Percentiles rank a stretch among this genome's conserved stretches.
phyloP scores from a whole-genome alignment of 2,113 vertebrate species.

The Nanorana parkeri region DNA sequence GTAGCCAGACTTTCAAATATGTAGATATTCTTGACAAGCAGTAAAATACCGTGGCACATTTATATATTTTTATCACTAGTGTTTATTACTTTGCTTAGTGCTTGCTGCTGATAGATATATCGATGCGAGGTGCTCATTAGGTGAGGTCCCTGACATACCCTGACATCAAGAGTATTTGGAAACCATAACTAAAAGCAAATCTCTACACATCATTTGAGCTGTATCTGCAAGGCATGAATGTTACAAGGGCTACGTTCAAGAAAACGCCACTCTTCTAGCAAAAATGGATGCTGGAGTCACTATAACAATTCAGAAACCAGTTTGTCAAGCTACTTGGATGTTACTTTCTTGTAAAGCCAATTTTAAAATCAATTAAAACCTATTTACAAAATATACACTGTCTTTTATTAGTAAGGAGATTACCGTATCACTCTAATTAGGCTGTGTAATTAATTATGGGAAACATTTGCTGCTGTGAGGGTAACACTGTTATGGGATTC shows the following conservation, averaged over 20 bases:
- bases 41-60: no score
- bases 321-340: constrained; percentile 24
- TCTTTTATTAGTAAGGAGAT: background rate
- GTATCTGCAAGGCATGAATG: constrained; percentile 87
- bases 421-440: background rate
- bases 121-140: no score
- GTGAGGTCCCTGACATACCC: no score
- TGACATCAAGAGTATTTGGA: constrained; percentile 87
- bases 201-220: constrained; percentile 85
- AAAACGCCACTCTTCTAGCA: background rate
- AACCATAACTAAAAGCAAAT: constrained; percentile 88
- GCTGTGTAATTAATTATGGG: background rate
- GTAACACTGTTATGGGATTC: background rate
- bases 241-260: background rate
- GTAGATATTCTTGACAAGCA: no score
- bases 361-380: background rate
- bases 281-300: background rate
- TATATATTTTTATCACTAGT: no score
- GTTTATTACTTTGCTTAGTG: no score
- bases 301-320: constrained; percentile 19
- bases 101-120: no score
- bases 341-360: constrained; percentile 25
- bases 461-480: background rate
- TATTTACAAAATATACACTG: background rate
- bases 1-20: no score